A percentile compares a stretch with the other conserved stretches of the same genome.
Conservation (phyloP, 2,888 invertebrate species). For the Drosophila antonietae region DNA sequence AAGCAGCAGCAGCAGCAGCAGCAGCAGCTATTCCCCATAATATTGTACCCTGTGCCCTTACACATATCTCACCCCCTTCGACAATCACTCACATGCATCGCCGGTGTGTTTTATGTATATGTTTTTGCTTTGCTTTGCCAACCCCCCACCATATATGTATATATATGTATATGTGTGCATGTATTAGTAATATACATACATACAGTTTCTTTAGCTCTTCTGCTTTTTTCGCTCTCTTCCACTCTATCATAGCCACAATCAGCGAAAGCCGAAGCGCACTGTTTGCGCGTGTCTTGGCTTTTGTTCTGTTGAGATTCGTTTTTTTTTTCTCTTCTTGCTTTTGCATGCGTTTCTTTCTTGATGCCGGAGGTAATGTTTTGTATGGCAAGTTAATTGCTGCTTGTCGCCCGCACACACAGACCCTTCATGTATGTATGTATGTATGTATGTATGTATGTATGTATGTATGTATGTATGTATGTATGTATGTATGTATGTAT, state of each 20-base stretch:
- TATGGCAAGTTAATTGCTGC: conserved; percentile 65
- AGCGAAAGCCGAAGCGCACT: conserved; percentile 11
- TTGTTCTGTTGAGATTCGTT: not conserved
- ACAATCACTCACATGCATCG: conserved; percentile 4
- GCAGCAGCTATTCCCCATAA: conserved; percentile 19
- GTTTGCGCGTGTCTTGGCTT: conserved; percentile 27
- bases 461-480: not conserved
- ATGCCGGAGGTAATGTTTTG: conserved; percentile 48
- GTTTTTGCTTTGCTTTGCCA: conserved; percentile 29
- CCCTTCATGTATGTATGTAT: not conserved
- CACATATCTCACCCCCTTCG: conserved; percentile 9
- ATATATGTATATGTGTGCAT: not conserved
- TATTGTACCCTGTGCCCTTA: conserved; percentile 6
- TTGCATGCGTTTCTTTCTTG: conserved; percentile 9
- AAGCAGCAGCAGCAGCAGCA: conserved; percentile 4
- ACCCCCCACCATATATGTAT: not conserved
- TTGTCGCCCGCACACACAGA: conserved; percentile 35
- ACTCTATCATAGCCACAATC: conserved; percentile 14
- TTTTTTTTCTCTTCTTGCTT: not conserved
- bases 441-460: too few relatives aligned
- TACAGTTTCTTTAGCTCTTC: conserved; percentile 24
- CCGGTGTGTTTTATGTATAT: conserved; percentile 42
- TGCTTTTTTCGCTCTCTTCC: conserved; percentile 4
- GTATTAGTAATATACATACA: not conserved
- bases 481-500: not conserved